Conservation (phyloP, 2,113 vertebrate species). For the Tylochromis polylepis region DNA sequence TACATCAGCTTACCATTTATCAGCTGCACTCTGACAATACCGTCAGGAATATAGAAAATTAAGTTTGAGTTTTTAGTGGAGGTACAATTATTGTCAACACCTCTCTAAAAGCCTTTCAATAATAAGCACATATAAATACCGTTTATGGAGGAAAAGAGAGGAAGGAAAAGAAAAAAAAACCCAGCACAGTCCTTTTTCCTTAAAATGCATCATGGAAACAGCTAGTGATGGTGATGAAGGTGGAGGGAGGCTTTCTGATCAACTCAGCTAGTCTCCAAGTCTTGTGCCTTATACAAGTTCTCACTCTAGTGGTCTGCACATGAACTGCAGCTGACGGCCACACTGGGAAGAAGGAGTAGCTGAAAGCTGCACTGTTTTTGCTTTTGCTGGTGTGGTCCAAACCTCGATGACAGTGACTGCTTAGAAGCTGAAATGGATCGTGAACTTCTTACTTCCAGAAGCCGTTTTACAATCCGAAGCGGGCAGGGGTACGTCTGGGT, state of each 20-base stretch:
- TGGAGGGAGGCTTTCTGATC: neutral
- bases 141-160: neutral
- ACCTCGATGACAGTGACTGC: neutral
- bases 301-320: constrained; percentile 71
- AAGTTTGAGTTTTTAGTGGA: neutral
- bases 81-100: constrained; percentile 9
- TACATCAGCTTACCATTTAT: constrained; percentile 8
- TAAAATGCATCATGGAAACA: neutral
- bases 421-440: neutral
- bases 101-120: constrained; percentile 4
- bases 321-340: constrained; percentile 56
- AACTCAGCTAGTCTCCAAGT: neutral
- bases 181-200: neutral
- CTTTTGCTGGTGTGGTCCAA: neutral
- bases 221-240: constrained; percentile 1
- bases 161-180: neutral
- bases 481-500: constrained; percentile 87
- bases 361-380: neutral
- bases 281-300: constrained; percentile 76
- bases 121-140: constrained; percentile 7
- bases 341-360: neutral
- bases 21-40: neutral
- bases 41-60: constrained; percentile 1
- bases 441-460: neutral
- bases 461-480: constrained; percentile 82